Evolutionary conservation across 2,888 invertebrate species (phyloP), one percentile per base, ranked within the genome.

Genomic region (Nephrotoma appendiculata): DNA sequence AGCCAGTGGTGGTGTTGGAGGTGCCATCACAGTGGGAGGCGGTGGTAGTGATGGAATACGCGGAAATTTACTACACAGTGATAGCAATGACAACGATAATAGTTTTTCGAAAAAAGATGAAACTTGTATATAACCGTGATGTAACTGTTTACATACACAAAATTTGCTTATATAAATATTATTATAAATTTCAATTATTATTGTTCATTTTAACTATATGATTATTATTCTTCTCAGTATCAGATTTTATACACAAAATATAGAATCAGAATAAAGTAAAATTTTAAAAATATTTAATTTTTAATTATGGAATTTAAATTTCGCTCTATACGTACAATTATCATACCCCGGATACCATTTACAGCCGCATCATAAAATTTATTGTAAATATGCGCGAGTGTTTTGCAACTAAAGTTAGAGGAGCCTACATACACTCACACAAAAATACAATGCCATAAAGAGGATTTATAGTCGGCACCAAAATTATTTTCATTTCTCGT

Each of bases 81-180:
- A 90, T 87, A 89, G 89, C 86, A 89, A 90, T 87, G 89, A 88
- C 48, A 89, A 90, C 41, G 90, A 90, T 86, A 89, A 90, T 86
- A 89, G 89, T 48, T 87, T 89, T 86, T 89, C 89, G 83, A 90
- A 90, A 88, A 89, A 89, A 86, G 89, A 90, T 87, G 91, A 91
- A 89, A 90, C 90, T 31, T 90, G 89, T 88, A 90, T 90, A 89
- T 90, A 90, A 89, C 88, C 71, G 71, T 71, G 31, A 71, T 71
- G 31, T 71, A 12, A 71, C 9, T 31, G 71, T 71, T 71, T 71
- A 71, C 31, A 12, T 48, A 2, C 1, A 71, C 71, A 71, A 31
- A 71, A 71, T 31, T 71, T 71, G 71, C 71, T 71, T 71, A 71
- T 12, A 48, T 48, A 15, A 19, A 71, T 71, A 19, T 71, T 31